These are phyloP conservation scores for Gymnocypris eckloni DNA, from an alignment of 2,797 vertebrate species.

Conservation along the genomic window DNA sequence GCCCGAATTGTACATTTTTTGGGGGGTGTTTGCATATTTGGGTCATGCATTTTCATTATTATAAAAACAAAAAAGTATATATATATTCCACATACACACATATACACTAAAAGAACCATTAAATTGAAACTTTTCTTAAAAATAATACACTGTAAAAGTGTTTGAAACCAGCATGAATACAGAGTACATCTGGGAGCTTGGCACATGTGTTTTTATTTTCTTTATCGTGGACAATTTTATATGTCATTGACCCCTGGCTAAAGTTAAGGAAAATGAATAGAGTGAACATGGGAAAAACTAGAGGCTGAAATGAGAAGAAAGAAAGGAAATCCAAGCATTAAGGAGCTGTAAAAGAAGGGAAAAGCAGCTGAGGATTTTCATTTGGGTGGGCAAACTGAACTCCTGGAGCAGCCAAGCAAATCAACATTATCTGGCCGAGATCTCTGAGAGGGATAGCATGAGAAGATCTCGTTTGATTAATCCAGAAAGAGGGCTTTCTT, in stretches of 20 bases:
- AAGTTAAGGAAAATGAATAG: neutral
- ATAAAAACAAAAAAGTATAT: too few species aligned
- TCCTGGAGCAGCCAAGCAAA: conserved; percentile 9
- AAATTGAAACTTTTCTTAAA: neutral
- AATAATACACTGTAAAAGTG: neutral
- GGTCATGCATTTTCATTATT: too few species aligned
- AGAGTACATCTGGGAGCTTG: neutral
- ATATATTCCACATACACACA: too few species aligned
- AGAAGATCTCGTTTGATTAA: conserved; percentile 41
- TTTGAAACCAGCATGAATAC: neutral
- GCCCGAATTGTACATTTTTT: neutral
- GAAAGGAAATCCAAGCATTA: conserved; percentile 19
- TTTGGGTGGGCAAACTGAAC: conserved; percentile 12
- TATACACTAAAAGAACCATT: neutral
- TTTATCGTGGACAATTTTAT: neutral
- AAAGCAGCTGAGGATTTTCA: conserved; percentile 6
- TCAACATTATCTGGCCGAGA: neutral
- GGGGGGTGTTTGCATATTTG: neutral
- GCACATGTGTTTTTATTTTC: neutral
- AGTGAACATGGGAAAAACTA: conserved; percentile 7
- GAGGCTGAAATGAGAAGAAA: conserved; percentile 5
- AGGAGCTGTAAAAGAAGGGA: conserved; percentile 16
- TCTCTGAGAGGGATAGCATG: conserved; percentile 3
- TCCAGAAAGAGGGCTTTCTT: conserved; percentile 33
- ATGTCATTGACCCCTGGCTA: neutral